Evolutionary conservation across 2,113 vertebrate genomes (phyloP), one percentile per base, ranked within the genome.

Genomic region (Syngnathus floridae): DNA sequence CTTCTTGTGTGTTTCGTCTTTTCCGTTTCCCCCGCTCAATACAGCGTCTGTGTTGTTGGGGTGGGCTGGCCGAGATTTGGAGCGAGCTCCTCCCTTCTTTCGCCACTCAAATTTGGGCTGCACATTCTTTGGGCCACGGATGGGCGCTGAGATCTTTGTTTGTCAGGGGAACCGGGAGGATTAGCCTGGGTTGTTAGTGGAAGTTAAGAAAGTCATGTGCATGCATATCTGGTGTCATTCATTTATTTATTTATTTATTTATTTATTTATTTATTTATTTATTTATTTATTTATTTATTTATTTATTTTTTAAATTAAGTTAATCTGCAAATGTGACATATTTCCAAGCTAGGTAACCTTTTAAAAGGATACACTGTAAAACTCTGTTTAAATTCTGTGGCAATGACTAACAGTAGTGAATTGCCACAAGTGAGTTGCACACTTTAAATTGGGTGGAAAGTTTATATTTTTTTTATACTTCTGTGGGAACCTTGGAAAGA

Each of bases 1-100:
- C 66, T 69, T 77, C 45, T 77, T 72, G 70, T 80, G 60, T 83
- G 81, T 88, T 89, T 86, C 77, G 83, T 89, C 85, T 89, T 78
- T 91, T 91, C 90, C 89, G 88, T 87, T 91, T 90, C 88, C 90
- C 89, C 87, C 72, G 66, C 35, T 80, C 70, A 79, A 77, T 84
- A 63, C 55, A 64, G 65, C 46, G 74, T 67, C 64, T 78, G 75
- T 80, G 65, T 73, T 64, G 69, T 14, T 2, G 5, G 59, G 17
- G 73, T 72, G 75, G 79, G 76, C 58, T 65, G 82, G 73, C 70
- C 22, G 82, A 74, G 81, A 83, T 76, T 66, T 65, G 74, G 79
- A 82, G 43, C 80, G 67, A 56, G 79, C 81, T 80, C 81, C 88
- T 81, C 84, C 84, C 37, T 35, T 56, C 26, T 2, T 82, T 73